A percentile compares a stretch with the other conserved stretches of the same genome.
phyloP scores from a whole-genome alignment of 2,797 vertebrate species.

The Coracias cyanogaster region DNA sequence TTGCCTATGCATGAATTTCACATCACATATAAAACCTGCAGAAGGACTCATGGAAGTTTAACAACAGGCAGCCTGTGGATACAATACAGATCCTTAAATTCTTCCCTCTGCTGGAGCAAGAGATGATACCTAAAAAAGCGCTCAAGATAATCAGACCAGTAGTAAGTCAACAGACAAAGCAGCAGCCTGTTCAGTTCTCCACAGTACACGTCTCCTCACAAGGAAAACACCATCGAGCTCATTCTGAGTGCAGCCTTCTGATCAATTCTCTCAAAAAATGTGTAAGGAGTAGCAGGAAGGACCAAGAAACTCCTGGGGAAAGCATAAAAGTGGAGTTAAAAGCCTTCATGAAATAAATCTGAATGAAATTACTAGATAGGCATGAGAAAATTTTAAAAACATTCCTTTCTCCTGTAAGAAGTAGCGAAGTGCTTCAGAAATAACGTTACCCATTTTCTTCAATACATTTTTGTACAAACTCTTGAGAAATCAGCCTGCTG shows the following conservation, averaged over 20 bases:
- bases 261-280: not conserved
- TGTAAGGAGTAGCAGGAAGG: not conserved
- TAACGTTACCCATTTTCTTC: not conserved
- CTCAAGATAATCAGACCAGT: not conserved
- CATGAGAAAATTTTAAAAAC: not conserved
- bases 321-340: not conserved
- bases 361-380: not conserved
- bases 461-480: not conserved
- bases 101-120: not conserved
- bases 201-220: not conserved
- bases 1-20: rapidly evolving
- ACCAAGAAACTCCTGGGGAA: not conserved
- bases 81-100: not conserved
- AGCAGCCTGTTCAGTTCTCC: rapidly evolving
- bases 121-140: not conserved
- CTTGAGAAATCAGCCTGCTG: not conserved
- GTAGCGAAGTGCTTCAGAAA: not conserved
- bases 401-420: not conserved
- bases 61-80: not conserved
- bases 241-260: not conserved
- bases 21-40: not conserved
- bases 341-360: not conserved
- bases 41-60: not conserved
- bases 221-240: not conserved
- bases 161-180: not conserved